phyloP scores from a whole-genome alignment of 2,797 vertebrate species.

The Falco rusticolus region DNA sequence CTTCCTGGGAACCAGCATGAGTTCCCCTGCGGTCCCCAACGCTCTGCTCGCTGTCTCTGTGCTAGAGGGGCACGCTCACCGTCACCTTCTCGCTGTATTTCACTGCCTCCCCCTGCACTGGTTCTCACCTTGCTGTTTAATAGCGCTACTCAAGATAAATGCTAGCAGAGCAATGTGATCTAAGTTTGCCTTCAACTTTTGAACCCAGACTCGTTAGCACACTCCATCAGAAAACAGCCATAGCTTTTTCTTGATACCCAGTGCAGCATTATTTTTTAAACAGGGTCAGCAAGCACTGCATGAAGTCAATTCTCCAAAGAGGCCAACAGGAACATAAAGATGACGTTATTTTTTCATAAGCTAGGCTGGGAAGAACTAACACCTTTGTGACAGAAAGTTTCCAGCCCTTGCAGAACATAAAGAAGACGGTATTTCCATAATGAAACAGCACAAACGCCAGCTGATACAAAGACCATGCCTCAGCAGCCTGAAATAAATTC shows the following conservation, averaged over 20 bases:
- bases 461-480: neutral
- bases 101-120: neutral
- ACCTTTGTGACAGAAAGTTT: neutral
- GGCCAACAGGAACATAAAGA: neutral
- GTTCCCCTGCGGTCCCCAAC: neutral
- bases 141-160: neutral
- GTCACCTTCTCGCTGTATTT: neutral
- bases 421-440: neutral
- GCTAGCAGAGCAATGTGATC: neutral
- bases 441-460: neutral
- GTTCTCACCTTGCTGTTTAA: neutral
- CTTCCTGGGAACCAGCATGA: neutral
- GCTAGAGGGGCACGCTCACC: fast-evolving
- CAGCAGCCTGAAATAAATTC: neutral
- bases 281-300: neutral
- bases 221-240: neutral
- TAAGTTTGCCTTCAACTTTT: neutral
- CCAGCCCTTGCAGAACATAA: neutral
- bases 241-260: neutral
- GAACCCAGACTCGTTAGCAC: neutral
- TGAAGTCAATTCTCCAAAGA: neutral
- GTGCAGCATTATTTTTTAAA: neutral
- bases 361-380: neutral
- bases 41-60: neutral
- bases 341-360: neutral